Base-by-base conservation (phyloP, 2,113 vertebrate genomes). In the Forbesichthys papilliferus region DNA sequence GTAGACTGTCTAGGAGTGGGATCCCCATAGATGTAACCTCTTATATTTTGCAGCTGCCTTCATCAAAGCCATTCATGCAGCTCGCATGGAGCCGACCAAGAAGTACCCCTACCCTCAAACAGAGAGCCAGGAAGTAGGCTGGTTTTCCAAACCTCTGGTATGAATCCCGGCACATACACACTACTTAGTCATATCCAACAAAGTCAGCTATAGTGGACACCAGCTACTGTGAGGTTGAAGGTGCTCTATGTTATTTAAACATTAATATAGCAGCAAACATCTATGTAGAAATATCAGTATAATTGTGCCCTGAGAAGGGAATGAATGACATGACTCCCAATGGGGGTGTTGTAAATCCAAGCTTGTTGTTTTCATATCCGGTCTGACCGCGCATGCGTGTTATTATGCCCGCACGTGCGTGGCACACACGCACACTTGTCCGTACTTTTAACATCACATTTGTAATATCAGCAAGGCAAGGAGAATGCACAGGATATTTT, bases 121-220 rank as follows among this genome's bases (percentile, higher is more conserved):
- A 0, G 94, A 94, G 84, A 93, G 92, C 77, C 96, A 98, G 66
- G 95, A 96, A 89, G 93, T 96, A 27, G 96, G 96, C 67, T 98
- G 96, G 97, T 68, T 94, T 20, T 87, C 93, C 0, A 74, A 80
- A 12, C 92, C 95, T 46, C 86, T 96, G 94, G 96, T 98, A 86
- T 92, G 54, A 49, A 7, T 27, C 3, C 13, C 11, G 13, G 3
- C 49, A 51, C 49, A 12, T 51, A 51, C 10, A 51, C 3, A n/a
- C 14, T n/a, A 14, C 11, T 46, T 20, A 33, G 9, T 11, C 3
- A 49, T 16, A 14, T 49, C 12, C 27, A 27, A 57, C 7, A 8
- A 3, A 57, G 11, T 5, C 62, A 5, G 56, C 7, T 20, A 27
- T 27, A 13, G 13, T 52, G 13, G 49, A 52, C 49, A 14, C 2